A percentile compares a stretch with the other conserved stretches of the same genome.
phyloP scores from a whole-genome alignment of 2,888 invertebrate genomes.

The Acrobasis suavella region DNA sequence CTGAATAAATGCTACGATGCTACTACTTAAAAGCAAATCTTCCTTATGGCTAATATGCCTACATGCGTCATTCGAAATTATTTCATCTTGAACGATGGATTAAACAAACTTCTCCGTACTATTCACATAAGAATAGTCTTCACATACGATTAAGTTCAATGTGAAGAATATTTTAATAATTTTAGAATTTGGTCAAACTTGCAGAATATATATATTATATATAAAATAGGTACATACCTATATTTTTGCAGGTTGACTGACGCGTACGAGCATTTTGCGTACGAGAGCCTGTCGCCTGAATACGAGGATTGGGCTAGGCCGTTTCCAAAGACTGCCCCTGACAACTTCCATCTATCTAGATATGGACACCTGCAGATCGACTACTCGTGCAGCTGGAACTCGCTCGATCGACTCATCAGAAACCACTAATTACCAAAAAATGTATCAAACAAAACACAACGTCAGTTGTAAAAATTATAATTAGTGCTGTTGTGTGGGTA shows the following conservation, averaged over 20 bases:
- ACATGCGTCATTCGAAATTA: too few relatives aligned
- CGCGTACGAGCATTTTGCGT: conserved; percentile 69
- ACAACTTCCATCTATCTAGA: conserved; percentile 87
- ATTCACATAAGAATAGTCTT: too few relatives aligned
- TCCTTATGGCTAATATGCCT: too few relatives aligned
- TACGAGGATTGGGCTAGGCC: conserved; percentile 86
- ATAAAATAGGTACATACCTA: neutral
- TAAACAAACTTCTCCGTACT: too few relatives aligned
- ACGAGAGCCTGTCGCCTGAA: conserved; percentile 73
- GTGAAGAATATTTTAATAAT: too few relatives aligned
- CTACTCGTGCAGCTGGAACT: conserved; percentile 92
- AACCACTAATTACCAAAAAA: conserved; percentile 54
- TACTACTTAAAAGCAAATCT: too few relatives aligned
- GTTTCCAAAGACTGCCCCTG: conserved; percentile 85
- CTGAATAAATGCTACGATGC: too few relatives aligned
- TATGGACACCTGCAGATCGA: conserved; percentile 92
- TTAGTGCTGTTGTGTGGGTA: too few relatives aligned
- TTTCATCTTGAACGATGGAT: too few relatives aligned
- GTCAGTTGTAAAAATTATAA: too few relatives aligned
- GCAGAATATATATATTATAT: neutral
- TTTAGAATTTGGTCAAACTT: neutral
- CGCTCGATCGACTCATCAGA: conserved; percentile 88
- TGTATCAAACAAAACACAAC: neutral
- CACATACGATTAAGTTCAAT: too few relatives aligned
- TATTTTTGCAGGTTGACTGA: conserved; percentile 60